Base-by-base conservation (phyloP, 2,113 vertebrate species). In the Hippocampus mohnikei region DNA sequence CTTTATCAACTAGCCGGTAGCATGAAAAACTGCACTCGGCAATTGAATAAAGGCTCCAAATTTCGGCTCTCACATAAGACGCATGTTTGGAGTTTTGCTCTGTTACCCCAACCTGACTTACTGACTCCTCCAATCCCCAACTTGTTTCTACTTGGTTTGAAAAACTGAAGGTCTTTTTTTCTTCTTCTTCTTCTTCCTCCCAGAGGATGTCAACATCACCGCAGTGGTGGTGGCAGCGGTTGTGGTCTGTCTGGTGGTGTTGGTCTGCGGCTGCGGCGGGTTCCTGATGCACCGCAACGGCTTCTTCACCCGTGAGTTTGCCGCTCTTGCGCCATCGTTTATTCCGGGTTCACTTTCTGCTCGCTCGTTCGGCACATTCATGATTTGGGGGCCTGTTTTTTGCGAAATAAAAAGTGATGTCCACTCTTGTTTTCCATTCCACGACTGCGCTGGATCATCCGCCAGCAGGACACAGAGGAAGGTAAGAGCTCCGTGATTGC, bases 151-250 rank as follows among this genome's bases (percentile, higher is more conserved):
- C 29, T 61, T 33, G 3, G 29, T 33, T 37, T 20, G 15, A 3
- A 62, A 62, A 18, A 62, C 20, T 62, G 27, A 62, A 63, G 29
- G 18, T 3, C 29, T 5, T 33, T 40, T 66, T n/a, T 48, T 50
- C 20, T 44, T 46, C n/a, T n/a, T n/a, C n/a, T n/a, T n/a, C n/a
- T 44, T 48, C 33, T 8, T 16, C 41, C 18, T 25, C 87, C 63
- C 88, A 98, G 96, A 97, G 92, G 94, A 96, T 52, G 89, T 96
- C 63, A 96, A 96, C 68, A 1, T 96, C 46, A 87, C 87, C 0
- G 93, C 86, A 0, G 93, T 97, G 76, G 91, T 94, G 50, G 86
- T 87, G 11, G 86, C 93, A 0, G 94, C 92, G 5, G 84, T 95
- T 41, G 82, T 92, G 65, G 89, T 95, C 74, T 88, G 79, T 76